Evolutionary conservation across 2,888 invertebrate genomes (phyloP).

Genomic region (Hirtodrosophila histrioides): DNA sequence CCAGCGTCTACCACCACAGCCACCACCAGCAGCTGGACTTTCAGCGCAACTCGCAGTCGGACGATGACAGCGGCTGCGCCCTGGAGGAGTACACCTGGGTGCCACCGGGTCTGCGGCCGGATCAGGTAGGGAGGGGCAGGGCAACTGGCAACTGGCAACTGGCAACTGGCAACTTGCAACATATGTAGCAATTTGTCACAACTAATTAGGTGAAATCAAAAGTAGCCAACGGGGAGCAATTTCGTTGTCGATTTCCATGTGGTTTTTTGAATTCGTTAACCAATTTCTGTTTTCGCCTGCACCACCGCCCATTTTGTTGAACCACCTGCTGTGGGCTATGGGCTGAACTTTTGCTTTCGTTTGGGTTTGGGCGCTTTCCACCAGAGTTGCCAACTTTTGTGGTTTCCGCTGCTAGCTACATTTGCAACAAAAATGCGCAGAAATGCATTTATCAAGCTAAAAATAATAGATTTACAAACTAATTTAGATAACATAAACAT

Average conservation of each 20-base stretch:
- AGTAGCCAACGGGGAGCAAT: constrained; percentile 34
- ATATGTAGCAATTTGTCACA: constrained; percentile 66
- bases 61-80: constrained; percentile 99
- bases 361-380: neutral
- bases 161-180: constrained; percentile 3
- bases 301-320: too few species aligned
- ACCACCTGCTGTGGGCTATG: constrained; percentile 55
- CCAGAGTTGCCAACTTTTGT: too few species aligned
- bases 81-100: constrained; percentile 99
- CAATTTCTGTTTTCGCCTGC: too few species aligned
- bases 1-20: constrained; percentile 76
- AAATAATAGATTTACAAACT: too few species aligned
- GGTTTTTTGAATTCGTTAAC: constrained; percentile 5
- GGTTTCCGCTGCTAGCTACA: too few species aligned
- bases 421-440: too few species aligned
- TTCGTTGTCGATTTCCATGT: constrained; percentile 30
- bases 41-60: constrained; percentile 95
- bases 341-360: constrained; percentile 33
- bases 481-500: too few species aligned
- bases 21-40: constrained; percentile 87
- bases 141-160: neutral
- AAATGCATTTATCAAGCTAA: too few species aligned
- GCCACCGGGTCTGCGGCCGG: constrained; percentile 97
- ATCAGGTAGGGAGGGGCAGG: constrained; percentile 89
- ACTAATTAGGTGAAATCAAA: constrained; percentile 67